Base-by-base conservation (phyloP, 2,797 vertebrate species). In the Melanotaenia trifasciata region DNA sequence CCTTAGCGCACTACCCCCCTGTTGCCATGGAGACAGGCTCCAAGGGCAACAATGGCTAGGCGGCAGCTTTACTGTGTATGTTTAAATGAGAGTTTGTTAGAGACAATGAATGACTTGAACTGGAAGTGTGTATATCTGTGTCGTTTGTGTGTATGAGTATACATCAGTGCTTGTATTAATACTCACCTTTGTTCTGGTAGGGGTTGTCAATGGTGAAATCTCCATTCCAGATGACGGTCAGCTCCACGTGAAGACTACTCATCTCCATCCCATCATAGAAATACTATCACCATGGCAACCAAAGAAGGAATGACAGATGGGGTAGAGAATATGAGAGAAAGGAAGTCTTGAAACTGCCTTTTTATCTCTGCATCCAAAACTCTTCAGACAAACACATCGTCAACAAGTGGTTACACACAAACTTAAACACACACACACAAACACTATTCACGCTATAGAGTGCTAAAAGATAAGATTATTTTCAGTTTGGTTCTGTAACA, bases 181-280 rank as follows among this genome's bases (percentile, higher is more conserved):
- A 10, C 89, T 91, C 92, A 99, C 98, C 97, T 98, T 97, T 97
- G 90, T 97, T 99, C 92, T 97, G 95, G 59, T 97, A 96, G 0
- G 97, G 97, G 93, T 99, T 99, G 94, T 99, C 98, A 16, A 99
- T 99, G 95, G 94, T 98, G 93, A 99, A 99, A 94, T 99, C 96
- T 80, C 97, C 97, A 2, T 99, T 99, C 98, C 98, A 99, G 91
- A 99, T 96, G 5, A 99, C 98, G 0, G 94, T 98, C 93, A 99
- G 91, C 86, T 98, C 96, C 89, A 99, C 97, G 0, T 97, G 96
- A 87, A 99, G 94, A 93, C 96, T 98, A 94, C 97, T 98, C 93
- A 97, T 97, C 90, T 98, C 97, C 96, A 97, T 98, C 78, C 97
- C 98, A 84, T 99, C 97, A 0, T 99, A 99, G 0, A 94, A 96